These are phyloP conservation scores for Diarsia dahlii DNA, from an alignment of 2,888 invertebrate species.

Conservation along the genomic window DNA sequence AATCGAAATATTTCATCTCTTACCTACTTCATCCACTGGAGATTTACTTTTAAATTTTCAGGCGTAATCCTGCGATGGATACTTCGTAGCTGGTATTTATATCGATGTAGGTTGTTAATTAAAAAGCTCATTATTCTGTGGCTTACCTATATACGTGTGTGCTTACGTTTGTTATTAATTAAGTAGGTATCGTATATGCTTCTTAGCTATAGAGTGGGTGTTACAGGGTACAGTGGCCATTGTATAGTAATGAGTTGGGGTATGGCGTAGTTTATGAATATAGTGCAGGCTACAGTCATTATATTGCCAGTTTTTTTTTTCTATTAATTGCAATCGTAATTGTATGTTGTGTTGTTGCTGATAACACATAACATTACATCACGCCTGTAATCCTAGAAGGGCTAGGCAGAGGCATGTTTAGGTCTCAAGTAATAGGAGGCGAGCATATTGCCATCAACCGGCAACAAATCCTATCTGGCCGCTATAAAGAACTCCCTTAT, in stretches of 20 bases:
- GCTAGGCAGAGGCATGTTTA: too few species aligned
- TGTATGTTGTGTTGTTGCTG: too few species aligned
- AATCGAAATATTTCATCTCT: conserved; percentile 77
- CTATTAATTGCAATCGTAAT: not conserved
- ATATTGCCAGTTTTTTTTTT: not conserved
- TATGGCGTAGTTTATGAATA: conserved; percentile 12
- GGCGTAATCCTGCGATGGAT: conserved; percentile 50
- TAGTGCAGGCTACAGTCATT: not conserved
- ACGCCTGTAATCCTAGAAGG: too few species aligned
- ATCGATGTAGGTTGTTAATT: conserved; percentile 61
- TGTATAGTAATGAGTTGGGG: conserved; percentile 40
- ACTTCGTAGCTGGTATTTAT: conserved; percentile 52
- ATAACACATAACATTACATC: too few species aligned
- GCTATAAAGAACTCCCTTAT: too few species aligned
- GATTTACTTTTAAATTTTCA: conserved; percentile 68
- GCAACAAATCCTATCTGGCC: too few species aligned
- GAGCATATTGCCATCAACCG: too few species aligned
- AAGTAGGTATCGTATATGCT: conserved; percentile 50
- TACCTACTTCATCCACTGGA: conserved; percentile 63
- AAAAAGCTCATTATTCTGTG: conserved; percentile 63
- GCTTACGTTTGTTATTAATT: conserved; percentile 62
- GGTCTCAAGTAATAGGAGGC: too few species aligned
- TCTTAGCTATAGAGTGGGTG: conserved; percentile 36
- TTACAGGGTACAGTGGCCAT: conserved; percentile 34
- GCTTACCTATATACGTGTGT: conserved; percentile 59